Percentiles rank a stretch among this genome's conserved stretches.
Conservation (phyloP, 1,140 invertebrate genomes). For the Mycetomoellerius zeteki region DNA sequence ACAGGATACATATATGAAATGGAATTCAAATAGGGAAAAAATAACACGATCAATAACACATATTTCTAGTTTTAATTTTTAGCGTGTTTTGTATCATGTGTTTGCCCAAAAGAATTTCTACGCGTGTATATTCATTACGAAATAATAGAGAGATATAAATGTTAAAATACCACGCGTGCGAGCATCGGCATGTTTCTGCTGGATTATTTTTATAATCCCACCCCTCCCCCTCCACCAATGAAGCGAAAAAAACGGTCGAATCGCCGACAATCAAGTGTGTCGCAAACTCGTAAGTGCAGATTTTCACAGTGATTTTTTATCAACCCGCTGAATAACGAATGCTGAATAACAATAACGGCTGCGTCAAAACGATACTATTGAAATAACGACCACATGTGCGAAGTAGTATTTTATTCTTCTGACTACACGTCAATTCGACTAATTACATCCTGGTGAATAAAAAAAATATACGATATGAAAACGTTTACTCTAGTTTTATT, state of each 20-base stretch:
- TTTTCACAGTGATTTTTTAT: slow-evolving; percentile 54
- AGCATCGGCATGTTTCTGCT: not conserved
- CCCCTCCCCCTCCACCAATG: not conserved
- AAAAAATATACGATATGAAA: not conserved
- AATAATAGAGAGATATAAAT: slow-evolving; percentile 52
- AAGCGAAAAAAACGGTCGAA: slow-evolving; percentile 33
- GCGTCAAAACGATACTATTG: slow-evolving; percentile 24
- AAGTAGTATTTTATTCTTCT: slow-evolving; percentile 19
- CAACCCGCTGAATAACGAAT: slow-evolving; percentile 38
- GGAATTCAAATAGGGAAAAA: not conserved
- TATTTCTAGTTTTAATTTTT: slow-evolving; percentile 38
- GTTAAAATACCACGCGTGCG: slow-evolving; percentile 16
- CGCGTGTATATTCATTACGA: slow-evolving; percentile 33
- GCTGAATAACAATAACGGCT: slow-evolving; percentile 11
- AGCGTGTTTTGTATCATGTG: not conserved
- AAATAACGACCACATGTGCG: slow-evolving; percentile 5
- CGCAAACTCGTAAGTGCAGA: slow-evolving; percentile 25
- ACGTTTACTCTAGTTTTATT: not conserved
- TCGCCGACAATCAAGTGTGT: slow-evolving; percentile 38
- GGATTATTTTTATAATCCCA: slow-evolving; percentile 57
- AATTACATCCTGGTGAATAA: slow-evolving; percentile 1
- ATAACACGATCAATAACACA: not conserved
- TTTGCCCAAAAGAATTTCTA: not conserved
- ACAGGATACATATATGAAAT: not conserved
- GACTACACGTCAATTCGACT: not conserved